Evolutionary conservation across 2,113 vertebrate genomes (phyloP).

Genomic region (Phyllostomus discolor): DNA sequence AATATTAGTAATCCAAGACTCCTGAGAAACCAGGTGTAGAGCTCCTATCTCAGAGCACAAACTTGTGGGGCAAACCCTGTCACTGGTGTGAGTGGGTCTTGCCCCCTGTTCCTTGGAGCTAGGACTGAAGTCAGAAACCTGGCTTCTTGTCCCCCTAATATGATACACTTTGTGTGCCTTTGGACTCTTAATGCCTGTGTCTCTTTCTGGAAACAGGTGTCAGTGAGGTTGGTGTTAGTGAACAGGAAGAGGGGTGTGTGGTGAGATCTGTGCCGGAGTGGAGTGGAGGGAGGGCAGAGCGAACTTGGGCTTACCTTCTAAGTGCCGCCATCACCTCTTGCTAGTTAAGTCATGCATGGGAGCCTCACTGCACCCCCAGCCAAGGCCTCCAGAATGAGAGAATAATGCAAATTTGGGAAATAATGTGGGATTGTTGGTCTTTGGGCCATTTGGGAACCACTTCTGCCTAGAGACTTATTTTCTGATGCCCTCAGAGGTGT

Average conservation of each 20-base stretch:
- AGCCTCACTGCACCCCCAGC: not conserved
- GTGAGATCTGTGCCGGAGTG: not conserved
- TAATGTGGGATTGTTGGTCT: not conserved
- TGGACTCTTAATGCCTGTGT: not conserved
- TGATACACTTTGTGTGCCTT: not conserved
- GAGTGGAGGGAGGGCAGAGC: not conserved
- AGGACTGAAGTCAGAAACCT: not conserved
- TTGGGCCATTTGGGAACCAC: not conserved
- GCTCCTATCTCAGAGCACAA: not conserved
- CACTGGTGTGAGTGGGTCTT: not conserved
- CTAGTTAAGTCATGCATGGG: not conserved
- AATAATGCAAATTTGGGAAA: not conserved
- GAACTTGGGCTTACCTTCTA: not conserved
- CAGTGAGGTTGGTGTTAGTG: not conserved
- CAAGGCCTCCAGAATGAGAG: not conserved
- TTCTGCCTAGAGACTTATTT: not conserved
- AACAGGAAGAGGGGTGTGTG: not conserved
- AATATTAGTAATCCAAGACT: not conserved
- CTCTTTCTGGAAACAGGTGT: not conserved
- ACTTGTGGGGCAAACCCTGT: not conserved
- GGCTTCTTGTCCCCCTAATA: not conserved
- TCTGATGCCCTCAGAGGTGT: not conserved
- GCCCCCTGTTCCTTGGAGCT: not conserved
- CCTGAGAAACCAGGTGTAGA: not conserved
- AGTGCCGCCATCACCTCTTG: not conserved